Base-by-base conservation (phyloP, 2,888 invertebrate genomes). In the Lasioglossum morio region DNA sequence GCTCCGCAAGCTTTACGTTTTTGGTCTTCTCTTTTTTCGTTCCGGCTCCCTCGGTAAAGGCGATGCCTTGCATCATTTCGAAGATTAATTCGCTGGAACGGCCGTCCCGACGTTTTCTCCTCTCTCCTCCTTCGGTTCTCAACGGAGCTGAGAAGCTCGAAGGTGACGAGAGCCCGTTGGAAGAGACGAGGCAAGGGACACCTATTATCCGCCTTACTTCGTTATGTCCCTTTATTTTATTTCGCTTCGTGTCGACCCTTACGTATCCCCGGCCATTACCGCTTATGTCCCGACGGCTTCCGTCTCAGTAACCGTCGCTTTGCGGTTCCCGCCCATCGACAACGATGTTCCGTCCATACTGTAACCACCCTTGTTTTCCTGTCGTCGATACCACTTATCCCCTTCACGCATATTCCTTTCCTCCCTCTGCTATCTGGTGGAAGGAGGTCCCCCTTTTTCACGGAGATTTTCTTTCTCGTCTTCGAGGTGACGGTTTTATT, bases 81-180 rank as follows among this genome's bases (percentile, higher is more conserved):
- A 92, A 92, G 93, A 93, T 93, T 92, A 93, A 94, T 94, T 93
- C 89, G 88, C 84, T 80, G 90, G 86, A 90, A 90, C 79, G 79
- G 91, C 88, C 87, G 73, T 70, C 14, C n/a, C 40, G 40, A 12
- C 40, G 14, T 73, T 75, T 70, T 57, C n/a, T 57, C n/a, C 12
- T n/a, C 23, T 53, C 53, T 82, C 77, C 70, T 73, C 74, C 72
- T 46, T 81, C 73, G 37, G 60, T 46, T 53, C 34, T 70, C 23
- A 57, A 57, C 37, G 23, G 63, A 46, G 63, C 37, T 34, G 73
- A 60, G 87, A 84, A 82, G 78, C 81, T 74, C 72, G 77, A 77
- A 73, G 66, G 81, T 72, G 84, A 69, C 77, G 80, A 81, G 78
- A 81, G 70, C 78, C 30, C 57, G 66, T 60, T 43, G 77, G 70